These are phyloP conservation scores for Tragelaphus scriptus DNA, from an alignment of 2,113 vertebrate species.

Conservation along the genomic window DNA sequence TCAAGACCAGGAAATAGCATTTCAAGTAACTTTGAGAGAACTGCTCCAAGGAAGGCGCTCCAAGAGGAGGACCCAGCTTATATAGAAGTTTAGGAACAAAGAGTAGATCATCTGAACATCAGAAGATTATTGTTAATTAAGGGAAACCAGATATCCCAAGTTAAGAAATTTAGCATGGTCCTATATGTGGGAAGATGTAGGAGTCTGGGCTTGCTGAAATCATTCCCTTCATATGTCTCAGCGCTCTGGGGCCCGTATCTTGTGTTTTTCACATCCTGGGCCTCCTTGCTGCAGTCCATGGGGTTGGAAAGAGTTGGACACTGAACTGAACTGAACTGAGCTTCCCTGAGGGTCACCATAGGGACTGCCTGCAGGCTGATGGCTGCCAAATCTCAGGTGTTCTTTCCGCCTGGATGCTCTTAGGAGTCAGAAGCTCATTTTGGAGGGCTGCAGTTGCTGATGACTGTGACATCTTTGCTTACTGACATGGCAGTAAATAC, in stretches of 20 bases:
- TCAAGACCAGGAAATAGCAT: neutral
- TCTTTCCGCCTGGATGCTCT: neutral
- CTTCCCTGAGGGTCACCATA: neutral
- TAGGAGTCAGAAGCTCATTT: neutral
- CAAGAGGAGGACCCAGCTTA: neutral
- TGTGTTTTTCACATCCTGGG: neutral
- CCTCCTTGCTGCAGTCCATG: neutral
- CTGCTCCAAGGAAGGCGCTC: neutral
- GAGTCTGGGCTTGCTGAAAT: neutral
- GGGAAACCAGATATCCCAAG: neutral
- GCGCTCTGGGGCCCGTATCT: neutral
- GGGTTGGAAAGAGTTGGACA: neutral
- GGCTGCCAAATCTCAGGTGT: neutral
- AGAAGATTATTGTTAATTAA: neutral
- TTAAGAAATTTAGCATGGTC: neutral
- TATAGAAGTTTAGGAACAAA: neutral
- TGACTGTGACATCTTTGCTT: neutral
- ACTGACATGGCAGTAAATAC: neutral
- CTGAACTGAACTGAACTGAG: neutral
- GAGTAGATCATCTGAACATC: neutral
- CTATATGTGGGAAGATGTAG: neutral
- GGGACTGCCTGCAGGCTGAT: neutral
- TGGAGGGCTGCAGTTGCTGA: neutral
- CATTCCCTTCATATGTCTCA: neutral
- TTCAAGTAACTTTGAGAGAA: neutral